phyloP scores from a whole-genome alignment of 2,113 vertebrate species.

The Osmerus mordax region DNA sequence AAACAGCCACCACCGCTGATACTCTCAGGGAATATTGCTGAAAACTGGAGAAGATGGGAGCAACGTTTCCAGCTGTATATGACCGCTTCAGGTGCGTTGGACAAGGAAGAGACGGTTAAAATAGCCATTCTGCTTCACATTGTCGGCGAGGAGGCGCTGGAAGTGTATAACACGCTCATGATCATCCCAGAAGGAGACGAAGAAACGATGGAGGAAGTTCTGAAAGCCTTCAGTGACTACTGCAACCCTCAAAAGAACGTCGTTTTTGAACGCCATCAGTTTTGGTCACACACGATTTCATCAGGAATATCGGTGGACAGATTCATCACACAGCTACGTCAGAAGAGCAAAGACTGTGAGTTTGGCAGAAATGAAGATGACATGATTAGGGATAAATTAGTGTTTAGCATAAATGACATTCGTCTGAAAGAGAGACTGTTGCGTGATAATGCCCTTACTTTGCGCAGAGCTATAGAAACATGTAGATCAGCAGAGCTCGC shows the following conservation, averaged over 20 bases:
- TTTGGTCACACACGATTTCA: conserved; percentile 4
- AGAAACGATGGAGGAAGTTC: conserved; percentile 3
- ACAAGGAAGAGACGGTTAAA: conserved; percentile 9
- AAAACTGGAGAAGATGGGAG: conserved; percentile 35
- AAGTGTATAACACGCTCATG: conserved; percentile 32
- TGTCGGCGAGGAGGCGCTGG: conserved; percentile 13
- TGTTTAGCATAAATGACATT: conserved; percentile 24
- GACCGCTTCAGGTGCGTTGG: not conserved
- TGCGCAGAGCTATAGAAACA: conserved; percentile 9
- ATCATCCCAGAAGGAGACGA: not conserved
- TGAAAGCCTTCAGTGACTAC: conserved; percentile 16
- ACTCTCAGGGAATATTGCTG: conserved; percentile 10
- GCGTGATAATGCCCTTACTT: not conserved
- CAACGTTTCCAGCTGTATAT: conserved; percentile 25
- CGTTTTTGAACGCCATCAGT: conserved; percentile 11
- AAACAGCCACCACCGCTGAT: conserved; percentile 10
- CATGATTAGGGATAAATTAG: conserved; percentile 36
- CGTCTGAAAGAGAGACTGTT: conserved; percentile 14
- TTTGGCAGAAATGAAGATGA: conserved; percentile 20
- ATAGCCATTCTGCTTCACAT: conserved; percentile 33
- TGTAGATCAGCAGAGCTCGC: conserved; percentile 18
- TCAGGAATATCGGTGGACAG: conserved; percentile 10
- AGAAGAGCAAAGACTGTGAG: conserved; percentile 35
- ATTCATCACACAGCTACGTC: conserved; percentile 28
- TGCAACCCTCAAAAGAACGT: conserved; percentile 23